Conservation (phyloP, 2,888 invertebrate species). For the Axea sp. region DNA sequence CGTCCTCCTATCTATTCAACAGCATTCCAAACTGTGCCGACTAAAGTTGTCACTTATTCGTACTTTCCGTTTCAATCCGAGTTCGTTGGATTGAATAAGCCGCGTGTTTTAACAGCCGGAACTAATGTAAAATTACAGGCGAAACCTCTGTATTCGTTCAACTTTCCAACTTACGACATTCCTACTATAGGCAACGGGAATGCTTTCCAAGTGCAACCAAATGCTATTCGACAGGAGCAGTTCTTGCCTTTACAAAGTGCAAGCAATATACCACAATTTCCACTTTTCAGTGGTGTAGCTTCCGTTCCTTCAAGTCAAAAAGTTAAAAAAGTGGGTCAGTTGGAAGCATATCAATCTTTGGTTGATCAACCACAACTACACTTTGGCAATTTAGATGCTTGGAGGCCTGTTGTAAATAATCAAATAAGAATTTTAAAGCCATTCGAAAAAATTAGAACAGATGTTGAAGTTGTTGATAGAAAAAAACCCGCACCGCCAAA, state of each 20-base stretch:
- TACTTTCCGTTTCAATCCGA: conserved; percentile 60
- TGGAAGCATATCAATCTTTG: conserved; percentile 69
- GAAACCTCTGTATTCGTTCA: conserved; percentile 59
- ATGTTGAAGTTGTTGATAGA: conserved; percentile 73
- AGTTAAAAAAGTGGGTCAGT: conserved; percentile 29
- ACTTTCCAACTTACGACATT: conserved; percentile 58
- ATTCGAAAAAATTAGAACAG: conserved; percentile 68
- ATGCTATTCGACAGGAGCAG: conserved; percentile 63
- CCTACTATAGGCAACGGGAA: conserved; percentile 46
- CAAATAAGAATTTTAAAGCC: conserved; percentile 58
- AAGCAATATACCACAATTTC: conserved; percentile 64
- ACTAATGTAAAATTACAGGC: conserved; percentile 61
- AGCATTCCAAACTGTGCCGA: background rate
- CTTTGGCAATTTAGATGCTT: conserved; percentile 63
- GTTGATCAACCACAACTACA: conserved; percentile 73
- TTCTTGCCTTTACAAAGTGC: conserved; percentile 65
- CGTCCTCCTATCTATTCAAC: background rate
- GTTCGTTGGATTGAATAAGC: conserved; percentile 65
- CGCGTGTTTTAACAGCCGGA: conserved; percentile 65
- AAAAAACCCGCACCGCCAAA: conserved; percentile 68
- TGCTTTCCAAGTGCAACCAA: conserved; percentile 61
- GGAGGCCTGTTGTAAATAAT: conserved; percentile 6
- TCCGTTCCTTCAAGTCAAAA: conserved; percentile 9
- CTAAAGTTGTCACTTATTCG: conserved; percentile 65
- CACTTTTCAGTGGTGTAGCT: conserved; percentile 68